Percentiles rank a stretch among this genome's conserved stretches.
phyloP scores from a whole-genome alignment of 1,140 invertebrate species.

The Bombus turneri region DNA sequence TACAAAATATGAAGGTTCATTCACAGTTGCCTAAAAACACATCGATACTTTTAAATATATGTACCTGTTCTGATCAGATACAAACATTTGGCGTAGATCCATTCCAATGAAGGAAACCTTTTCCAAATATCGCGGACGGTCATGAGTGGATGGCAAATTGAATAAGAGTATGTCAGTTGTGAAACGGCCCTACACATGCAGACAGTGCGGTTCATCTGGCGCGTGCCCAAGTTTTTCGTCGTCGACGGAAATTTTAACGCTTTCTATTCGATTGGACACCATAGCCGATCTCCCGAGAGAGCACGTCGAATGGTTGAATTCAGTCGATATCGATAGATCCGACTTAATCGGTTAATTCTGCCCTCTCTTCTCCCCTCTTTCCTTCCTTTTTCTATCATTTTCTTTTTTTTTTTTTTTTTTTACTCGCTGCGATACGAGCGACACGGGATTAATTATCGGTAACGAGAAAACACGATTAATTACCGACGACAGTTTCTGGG shows the following conservation, averaged over 20 bases:
- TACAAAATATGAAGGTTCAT: neutral
- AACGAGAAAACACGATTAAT: slow-evolving; percentile 68
- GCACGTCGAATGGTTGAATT: slow-evolving; percentile 31
- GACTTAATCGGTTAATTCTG: slow-evolving; percentile 50
- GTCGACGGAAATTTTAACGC: slow-evolving; percentile 52
- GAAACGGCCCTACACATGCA: slow-evolving; percentile 34
- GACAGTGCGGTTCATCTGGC: slow-evolving; percentile 47
- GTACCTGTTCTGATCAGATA: neutral
- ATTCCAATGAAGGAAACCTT: neutral
- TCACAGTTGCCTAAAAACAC: neutral
- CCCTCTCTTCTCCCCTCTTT: neutral
- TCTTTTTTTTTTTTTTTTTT: slow-evolving; percentile 29
- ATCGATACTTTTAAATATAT: no score
- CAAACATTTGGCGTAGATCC: slow-evolving; percentile 35
- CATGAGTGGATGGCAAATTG: slow-evolving; percentile 56
- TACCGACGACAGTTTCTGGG: slow-evolving; percentile 36
- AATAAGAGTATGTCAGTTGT: slow-evolving; percentile 56
- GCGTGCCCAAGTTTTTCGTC: slow-evolving; percentile 51
- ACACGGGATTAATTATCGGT: slow-evolving; percentile 67
- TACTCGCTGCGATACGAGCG: slow-evolving; percentile 4
- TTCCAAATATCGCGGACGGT: slow-evolving; percentile 22
- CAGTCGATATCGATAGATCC: slow-evolving; percentile 53
- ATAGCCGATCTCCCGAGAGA: slow-evolving; percentile 51
- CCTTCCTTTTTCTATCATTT: slow-evolving; percentile 33
- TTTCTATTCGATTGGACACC: slow-evolving; percentile 54